These are phyloP conservation scores for Psilanteris sp. DNA, from an alignment of 1,140 invertebrate species.

Conservation along the genomic window DNA sequence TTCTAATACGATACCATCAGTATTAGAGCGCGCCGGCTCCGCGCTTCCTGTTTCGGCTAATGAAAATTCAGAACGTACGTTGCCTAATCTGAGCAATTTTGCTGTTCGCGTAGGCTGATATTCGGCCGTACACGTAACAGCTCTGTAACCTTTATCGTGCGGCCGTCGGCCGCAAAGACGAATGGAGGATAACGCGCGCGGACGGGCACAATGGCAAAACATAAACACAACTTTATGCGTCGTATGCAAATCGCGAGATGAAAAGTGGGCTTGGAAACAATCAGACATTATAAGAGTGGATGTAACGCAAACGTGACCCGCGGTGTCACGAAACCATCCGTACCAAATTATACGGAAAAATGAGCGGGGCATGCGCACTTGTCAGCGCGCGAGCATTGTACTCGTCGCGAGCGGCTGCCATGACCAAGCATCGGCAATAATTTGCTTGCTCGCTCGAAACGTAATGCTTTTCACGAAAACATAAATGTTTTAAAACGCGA, in stretches of 20 bases:
- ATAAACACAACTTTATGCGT: constrained; percentile 33
- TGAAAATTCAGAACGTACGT: constrained; percentile 77
- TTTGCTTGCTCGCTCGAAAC: constrained; percentile 39
- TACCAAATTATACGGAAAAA: constrained; percentile 33
- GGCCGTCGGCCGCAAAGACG: constrained; percentile 44
- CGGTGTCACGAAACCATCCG: constrained; percentile 23
- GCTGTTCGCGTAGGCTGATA: constrained; percentile 65
- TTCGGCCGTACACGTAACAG: constrained; percentile 41
- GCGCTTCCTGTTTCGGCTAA: constrained; percentile 78
- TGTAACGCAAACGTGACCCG: constrained; percentile 28
- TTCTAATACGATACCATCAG: constrained; percentile 75
- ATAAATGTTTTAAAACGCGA: constrained; percentile 22
- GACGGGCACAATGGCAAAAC: constrained; percentile 41
- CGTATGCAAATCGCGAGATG: constrained; percentile 43
- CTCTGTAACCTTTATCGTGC: constrained; percentile 53
- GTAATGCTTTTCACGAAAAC: constrained; percentile 20
- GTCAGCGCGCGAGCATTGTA: constrained; percentile 2
- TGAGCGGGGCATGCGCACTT: constrained; percentile 10
- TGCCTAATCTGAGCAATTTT: constrained; percentile 76
- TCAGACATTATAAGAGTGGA: constrained; percentile 45
- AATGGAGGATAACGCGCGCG: constrained; percentile 49
- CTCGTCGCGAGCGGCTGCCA: neutral
- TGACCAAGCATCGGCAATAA: constrained; percentile 21
- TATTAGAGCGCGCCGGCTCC: constrained; percentile 71
- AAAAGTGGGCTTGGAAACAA: constrained; percentile 45